phyloP scores from a whole-genome alignment of 2,113 vertebrate genomes.

The Mobula hypostoma region DNA sequence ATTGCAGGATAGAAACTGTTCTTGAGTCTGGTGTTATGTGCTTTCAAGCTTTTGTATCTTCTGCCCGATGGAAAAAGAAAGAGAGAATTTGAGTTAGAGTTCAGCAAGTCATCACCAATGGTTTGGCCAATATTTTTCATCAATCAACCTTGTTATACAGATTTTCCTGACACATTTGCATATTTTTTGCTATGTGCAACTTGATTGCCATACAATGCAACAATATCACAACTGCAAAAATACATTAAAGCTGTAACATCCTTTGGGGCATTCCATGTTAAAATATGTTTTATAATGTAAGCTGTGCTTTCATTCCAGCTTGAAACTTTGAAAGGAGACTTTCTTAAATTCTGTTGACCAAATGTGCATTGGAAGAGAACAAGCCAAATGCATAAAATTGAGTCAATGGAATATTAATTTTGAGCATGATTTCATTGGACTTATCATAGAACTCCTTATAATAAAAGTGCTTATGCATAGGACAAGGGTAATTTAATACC shows the following conservation, averaged over 20 bases:
- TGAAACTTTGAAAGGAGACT: neutral
- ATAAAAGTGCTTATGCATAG: neutral
- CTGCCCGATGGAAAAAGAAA: too few species aligned
- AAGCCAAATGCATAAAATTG: neutral
- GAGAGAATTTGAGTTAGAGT: neutral
- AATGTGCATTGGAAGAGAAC: neutral
- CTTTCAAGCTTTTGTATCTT: too few species aligned
- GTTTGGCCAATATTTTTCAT: neutral
- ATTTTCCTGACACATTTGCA: neutral
- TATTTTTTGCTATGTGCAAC: neutral
- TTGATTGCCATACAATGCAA: neutral
- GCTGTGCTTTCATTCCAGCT: neutral
- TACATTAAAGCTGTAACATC: too few species aligned
- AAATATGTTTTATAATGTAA: too few species aligned
- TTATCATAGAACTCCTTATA: neutral
- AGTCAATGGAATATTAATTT: neutral
- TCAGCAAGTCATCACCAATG: neutral
- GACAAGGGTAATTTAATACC: neutral
- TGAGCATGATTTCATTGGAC: neutral
- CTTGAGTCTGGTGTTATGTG: too few species aligned
- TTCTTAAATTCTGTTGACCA: neutral
- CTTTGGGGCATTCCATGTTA: too few species aligned
- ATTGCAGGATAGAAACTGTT: too few species aligned
- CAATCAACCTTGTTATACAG: neutral
- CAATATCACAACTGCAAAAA: too few species aligned